Conservation (phyloP, 2,888 invertebrate species). For the Stenichneumon culpator region DNA sequence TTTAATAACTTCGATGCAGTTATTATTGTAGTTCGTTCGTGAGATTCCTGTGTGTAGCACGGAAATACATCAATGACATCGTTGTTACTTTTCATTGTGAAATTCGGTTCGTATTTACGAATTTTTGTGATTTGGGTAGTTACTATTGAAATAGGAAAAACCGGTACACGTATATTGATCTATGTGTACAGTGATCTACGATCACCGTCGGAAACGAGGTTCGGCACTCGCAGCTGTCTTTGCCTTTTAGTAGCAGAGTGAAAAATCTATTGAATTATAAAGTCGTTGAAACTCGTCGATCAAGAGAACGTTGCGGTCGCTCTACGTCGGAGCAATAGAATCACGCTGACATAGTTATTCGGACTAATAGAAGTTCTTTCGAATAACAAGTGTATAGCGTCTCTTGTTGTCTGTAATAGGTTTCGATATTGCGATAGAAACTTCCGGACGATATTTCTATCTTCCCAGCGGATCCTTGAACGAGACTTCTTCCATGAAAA, state of each 20-base stretch:
- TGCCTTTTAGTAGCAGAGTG: not conserved
- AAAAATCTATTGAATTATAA: too few relatives aligned
- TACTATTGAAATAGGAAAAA: not conserved
- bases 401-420: too few relatives aligned
- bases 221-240: not conserved
- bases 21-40: not conserved
- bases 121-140: too few relatives aligned
- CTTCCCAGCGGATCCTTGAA: not conserved
- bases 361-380: too few relatives aligned
- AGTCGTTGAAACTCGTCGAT: too few relatives aligned
- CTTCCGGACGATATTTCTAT: not conserved
- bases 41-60: too few relatives aligned
- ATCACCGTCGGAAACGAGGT: not conserved
- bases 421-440: too few relatives aligned
- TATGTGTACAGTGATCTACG: not conserved
- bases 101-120: too few relatives aligned
- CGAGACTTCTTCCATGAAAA: too few relatives aligned
- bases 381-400: too few relatives aligned
- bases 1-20: not conserved
- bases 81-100: too few relatives aligned
- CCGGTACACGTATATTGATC: not conserved
- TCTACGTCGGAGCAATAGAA: not conserved
- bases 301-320: not conserved
- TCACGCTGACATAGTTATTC: not conserved
- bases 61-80: too few relatives aligned